A percentile compares a stretch with the other conserved stretches of the same genome.
Evolutionary conservation across 2,113 vertebrate genomes (phyloP).

Genomic region (Melozone crissalis): DNA sequence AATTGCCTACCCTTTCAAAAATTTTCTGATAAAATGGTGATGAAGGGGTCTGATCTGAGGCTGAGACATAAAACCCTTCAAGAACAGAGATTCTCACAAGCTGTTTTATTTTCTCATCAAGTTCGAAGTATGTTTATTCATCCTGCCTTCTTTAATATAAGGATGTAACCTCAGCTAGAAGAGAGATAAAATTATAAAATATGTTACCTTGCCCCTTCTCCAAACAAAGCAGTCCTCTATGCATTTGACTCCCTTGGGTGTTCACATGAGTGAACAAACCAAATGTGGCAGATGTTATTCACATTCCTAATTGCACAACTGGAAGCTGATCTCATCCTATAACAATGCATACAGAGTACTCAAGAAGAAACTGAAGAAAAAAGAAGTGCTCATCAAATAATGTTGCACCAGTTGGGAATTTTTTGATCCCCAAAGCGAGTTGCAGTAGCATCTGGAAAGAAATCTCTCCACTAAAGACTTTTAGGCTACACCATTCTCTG

Average conservation of each 20-base stretch:
- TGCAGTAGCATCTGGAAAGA: constrained; percentile 9
- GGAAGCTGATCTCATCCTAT: constrained; percentile 47
- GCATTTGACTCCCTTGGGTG: not conserved
- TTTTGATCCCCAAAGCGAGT: constrained; percentile 26
- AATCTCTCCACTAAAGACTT: constrained; percentile 22
- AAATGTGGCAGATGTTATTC: constrained; percentile 58
- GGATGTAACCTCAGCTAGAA: not conserved
- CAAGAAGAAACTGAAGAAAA: not conserved
- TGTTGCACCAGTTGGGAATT: not conserved
- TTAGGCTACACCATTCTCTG: not conserved
- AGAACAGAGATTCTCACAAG: not conserved
- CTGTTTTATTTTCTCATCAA: not conserved
- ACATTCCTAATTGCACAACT: constrained; percentile 61
- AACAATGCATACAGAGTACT: not conserved
- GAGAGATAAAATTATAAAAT: constrained; percentile 13
- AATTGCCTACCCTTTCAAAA: not conserved
- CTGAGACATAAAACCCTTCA: not conserved
- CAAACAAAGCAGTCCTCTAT: not conserved
- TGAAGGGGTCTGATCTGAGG: not conserved
- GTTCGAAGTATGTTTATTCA: not conserved
- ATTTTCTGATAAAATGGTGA: not conserved
- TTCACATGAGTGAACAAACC: constrained; percentile 43
- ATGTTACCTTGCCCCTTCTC: not conserved
- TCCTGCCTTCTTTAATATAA: not conserved
- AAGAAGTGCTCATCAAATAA: constrained; percentile 13